Conservation (phyloP, 2,797 vertebrate species). For the Protonibea diacanthus region DNA sequence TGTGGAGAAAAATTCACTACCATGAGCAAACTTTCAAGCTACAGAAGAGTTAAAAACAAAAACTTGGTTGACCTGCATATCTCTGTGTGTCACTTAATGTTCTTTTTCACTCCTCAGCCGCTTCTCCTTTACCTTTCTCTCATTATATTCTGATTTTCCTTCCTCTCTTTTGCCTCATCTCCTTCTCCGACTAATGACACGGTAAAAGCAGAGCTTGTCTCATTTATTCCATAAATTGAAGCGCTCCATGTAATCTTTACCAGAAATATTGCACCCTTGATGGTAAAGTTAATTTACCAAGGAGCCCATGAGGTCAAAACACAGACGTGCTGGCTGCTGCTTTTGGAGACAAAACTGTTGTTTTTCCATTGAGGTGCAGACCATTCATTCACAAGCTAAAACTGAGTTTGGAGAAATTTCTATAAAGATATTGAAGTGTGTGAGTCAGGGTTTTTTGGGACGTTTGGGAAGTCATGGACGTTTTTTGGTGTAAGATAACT, state of each 20-base stretch:
- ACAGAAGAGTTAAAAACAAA: not conserved
- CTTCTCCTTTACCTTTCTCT: slow-evolving; percentile 19
- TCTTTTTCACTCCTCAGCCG: slow-evolving; percentile 13
- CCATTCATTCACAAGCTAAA: slow-evolving; percentile 9
- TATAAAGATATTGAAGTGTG: not conserved
- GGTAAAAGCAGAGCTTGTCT: slow-evolving; percentile 42
- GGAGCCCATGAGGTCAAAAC: slow-evolving; percentile 40
- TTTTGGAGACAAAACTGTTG: slow-evolving; percentile 21
- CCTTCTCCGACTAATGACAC: slow-evolving; percentile 52
- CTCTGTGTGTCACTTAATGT: slow-evolving; percentile 29
- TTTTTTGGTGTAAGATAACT: not conserved
- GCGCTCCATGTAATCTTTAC: slow-evolving; percentile 32
- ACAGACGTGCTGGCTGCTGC: slow-evolving; percentile 13
- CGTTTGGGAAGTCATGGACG: too few species aligned
- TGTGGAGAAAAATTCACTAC: not conserved
- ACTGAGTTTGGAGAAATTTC: too few species aligned
- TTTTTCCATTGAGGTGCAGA: slow-evolving; percentile 1
- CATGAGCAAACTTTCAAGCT: not conserved
- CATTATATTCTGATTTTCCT: slow-evolving; percentile 31
- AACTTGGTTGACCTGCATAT: not conserved
- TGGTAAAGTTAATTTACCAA: slow-evolving; percentile 61
- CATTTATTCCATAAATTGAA: slow-evolving; percentile 59
- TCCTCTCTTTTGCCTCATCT: slow-evolving; percentile 48
- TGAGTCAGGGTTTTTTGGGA: too few species aligned
- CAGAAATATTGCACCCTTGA: slow-evolving; percentile 48